Conservation (phyloP, 2,888 invertebrate species). For the Philereme vetulata region DNA sequence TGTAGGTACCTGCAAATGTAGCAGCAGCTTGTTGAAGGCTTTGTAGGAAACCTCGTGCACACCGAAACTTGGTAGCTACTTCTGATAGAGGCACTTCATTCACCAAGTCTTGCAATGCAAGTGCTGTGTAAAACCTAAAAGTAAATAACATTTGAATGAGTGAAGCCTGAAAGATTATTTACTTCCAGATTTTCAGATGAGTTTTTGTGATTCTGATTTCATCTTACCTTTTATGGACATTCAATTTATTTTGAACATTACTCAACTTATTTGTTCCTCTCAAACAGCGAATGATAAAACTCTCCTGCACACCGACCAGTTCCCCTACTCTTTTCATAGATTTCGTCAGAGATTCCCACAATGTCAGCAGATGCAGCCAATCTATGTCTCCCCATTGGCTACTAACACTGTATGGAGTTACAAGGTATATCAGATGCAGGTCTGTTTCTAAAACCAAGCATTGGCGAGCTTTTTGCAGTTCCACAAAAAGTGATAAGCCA, state of each 20-base stretch:
- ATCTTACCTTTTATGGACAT: constrained; percentile 86
- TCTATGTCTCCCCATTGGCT: constrained; percentile 91
- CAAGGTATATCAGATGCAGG: constrained; percentile 96
- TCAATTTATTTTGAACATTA: constrained; percentile 80
- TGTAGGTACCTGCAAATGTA: constrained; percentile 88
- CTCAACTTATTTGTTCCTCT: constrained; percentile 86
- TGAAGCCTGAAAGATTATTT: background rate
- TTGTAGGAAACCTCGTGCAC: constrained; percentile 95
- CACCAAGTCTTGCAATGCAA: constrained; percentile 96
- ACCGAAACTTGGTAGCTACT: constrained; percentile 93
- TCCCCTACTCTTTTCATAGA: constrained; percentile 94
- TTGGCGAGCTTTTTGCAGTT: constrained; percentile 94
- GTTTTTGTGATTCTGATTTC: background rate
- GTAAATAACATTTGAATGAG: background rate
- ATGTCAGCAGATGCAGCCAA: constrained; percentile 90
- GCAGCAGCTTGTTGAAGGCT: constrained; percentile 97
- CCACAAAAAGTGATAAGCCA: constrained; percentile 93
- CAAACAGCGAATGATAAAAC: constrained; percentile 91
- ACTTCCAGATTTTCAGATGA: no score
- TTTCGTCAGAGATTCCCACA: constrained; percentile 92
- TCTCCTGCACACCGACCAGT: constrained; percentile 94
- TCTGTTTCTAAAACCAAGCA: constrained; percentile 97
- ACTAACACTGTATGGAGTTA: constrained; percentile 95
- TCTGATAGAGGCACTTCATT: constrained; percentile 92
- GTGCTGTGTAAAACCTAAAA: constrained; percentile 92